These are phyloP conservation scores for Anseranas semipalmata DNA, from an alignment of 2,113 vertebrate genomes.

Conservation along the genomic window DNA sequence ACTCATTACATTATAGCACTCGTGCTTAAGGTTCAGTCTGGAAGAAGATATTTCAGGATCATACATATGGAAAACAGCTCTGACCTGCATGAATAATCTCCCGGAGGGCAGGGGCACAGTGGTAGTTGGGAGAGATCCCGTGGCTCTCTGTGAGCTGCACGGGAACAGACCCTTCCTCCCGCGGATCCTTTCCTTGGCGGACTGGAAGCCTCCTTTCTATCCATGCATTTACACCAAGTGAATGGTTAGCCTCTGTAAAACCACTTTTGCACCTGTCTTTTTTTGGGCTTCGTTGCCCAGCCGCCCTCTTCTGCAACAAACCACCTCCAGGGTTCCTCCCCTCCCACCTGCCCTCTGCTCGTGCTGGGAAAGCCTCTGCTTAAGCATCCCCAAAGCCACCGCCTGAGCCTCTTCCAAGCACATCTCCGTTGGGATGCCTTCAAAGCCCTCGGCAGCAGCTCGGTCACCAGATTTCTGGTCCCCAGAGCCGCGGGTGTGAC, in stretches of 20 bases:
- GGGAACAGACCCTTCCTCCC: neutral
- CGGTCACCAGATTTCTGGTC: neutral
- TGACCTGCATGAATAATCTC: neutral
- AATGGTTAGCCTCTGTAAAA: neutral
- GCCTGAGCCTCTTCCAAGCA: neutral
- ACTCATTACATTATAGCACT: neutral
- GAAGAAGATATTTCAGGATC: conserved; percentile 15
- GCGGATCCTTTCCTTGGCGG: neutral
- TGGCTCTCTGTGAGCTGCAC: neutral
- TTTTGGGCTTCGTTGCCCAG: no score
- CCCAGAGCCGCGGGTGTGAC: no score
- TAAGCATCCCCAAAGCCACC: neutral
- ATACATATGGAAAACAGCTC: conserved; percentile 20
- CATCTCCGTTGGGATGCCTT: fast-evolving
- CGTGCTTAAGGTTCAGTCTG: neutral
- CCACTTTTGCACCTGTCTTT: neutral
- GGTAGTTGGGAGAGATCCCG: neutral
- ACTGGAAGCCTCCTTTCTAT: neutral
- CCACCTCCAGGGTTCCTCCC: neutral
- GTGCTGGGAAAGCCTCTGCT: neutral
- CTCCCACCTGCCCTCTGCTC: fast-evolving
- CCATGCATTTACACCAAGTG: fast-evolving
- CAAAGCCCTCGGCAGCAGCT: neutral
- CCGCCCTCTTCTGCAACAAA: neutral
- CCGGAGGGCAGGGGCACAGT: neutral